Evolutionary conservation across 1,140 invertebrate genomes (phyloP).

Genomic region (Popillia japonica): DNA sequence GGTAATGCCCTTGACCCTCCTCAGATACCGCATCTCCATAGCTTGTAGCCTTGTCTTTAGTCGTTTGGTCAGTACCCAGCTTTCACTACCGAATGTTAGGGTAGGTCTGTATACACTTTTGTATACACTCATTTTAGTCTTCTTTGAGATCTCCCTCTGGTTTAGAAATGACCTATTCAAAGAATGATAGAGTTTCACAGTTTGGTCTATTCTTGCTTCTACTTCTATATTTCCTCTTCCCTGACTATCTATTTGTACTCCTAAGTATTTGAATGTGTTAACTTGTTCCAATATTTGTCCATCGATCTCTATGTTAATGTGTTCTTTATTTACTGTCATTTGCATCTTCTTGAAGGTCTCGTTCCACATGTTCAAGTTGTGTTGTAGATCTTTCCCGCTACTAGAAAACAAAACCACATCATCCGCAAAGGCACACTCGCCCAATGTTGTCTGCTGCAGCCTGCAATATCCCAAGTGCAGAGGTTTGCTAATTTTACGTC

Average conservation of each 20-base stretch:
- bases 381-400: slow-evolving; percentile 37
- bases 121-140: slow-evolving; percentile 37
- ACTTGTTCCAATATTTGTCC: slow-evolving; percentile 40
- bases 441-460: slow-evolving; percentile 5
- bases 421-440: slow-evolving; percentile 42
- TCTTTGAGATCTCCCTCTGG: slow-evolving; percentile 21
- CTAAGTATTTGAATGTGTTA: slow-evolving; percentile 39
- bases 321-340: slow-evolving; percentile 37
- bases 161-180: slow-evolving; percentile 22
- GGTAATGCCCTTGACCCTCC: neutral
- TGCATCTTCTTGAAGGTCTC: slow-evolving; percentile 18
- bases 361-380: slow-evolving; percentile 41
- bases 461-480: slow-evolving; percentile 35
- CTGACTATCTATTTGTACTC: slow-evolving; percentile 13
- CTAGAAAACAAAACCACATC: slow-evolving; percentile 34
- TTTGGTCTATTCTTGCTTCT: slow-evolving; percentile 11
- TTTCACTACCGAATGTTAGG: slow-evolving; percentile 37
- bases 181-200: slow-evolving; percentile 8
- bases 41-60: slow-evolving; percentile 13
- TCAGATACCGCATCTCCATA: slow-evolving; percentile 19
- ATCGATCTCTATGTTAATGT: too few relatives aligned
- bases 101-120: slow-evolving; percentile 35
- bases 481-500: slow-evolving; percentile 20
- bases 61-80: neutral
- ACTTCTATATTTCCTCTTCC: slow-evolving; percentile 28